Evolutionary conservation across 2,797 vertebrate species (phyloP), one percentile per base, ranked within the genome.

Genomic region (Euphonia xanthogaster): DNA sequence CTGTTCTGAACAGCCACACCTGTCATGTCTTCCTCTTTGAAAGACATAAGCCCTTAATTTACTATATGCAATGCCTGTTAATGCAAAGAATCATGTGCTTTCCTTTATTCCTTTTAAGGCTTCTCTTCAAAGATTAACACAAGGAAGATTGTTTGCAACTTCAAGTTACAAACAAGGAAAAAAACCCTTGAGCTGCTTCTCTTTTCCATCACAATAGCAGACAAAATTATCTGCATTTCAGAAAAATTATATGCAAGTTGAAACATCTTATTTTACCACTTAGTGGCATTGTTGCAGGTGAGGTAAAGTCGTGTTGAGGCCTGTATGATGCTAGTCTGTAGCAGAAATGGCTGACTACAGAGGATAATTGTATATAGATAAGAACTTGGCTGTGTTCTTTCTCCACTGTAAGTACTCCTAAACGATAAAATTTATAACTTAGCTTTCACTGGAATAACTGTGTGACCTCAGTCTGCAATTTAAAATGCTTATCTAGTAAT

Each of bases 391-490:
- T 3, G 2, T 72, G 33, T 88, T 95, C 71, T 93, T 88, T 62
- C 47, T 83, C 2, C 24, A 22, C 58, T 93, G 33, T 60, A 82
- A 58, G 44, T 85, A 91, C 44, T 90, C 71, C 54, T 58, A 37
- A 78, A 75, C 37, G 51, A 48, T 40, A 27, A 68, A 63, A 85
- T 79, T 72, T 60, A 48, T 67, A 91, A 94, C 22, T 57, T 90
- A 68, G 48, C 35, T 96, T 88, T 91, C 81, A 50, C 78, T 94
- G 57, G 80, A 82, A 72, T 90, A 86, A 71, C 48, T 79, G 16
- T 68, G 53, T 84, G 57, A 63, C 27, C 37, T 94, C 78, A 55
- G 30, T 55, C 27, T 73, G 31, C 44, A 81, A 21, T 91, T 75
- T 65, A 24, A 66, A 66, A 27, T 75, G 8, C 62, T 89, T 84